Evolutionary conservation across 1,140 invertebrate species (phyloP).

Genomic region (Geopemphigus sp.): DNA sequence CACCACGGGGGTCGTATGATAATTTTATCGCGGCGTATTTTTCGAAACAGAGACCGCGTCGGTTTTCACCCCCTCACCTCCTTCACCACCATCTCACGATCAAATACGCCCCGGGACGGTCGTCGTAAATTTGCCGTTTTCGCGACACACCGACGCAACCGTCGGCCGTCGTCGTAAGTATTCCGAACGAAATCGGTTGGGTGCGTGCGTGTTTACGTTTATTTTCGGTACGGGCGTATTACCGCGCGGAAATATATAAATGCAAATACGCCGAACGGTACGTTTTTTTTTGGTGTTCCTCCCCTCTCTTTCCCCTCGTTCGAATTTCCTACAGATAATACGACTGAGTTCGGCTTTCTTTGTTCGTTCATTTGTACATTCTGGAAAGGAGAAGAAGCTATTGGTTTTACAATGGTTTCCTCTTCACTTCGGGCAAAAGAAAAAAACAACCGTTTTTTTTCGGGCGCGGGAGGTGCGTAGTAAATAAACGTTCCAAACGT

Average conservation of each 20-base stretch:
- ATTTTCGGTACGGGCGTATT: neutral
- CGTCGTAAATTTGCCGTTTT: neutral
- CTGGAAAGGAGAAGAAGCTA: neutral
- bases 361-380: neutral
- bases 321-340: neutral
- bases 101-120: too few relatives aligned
- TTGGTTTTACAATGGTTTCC: neutral
- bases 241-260: too few relatives aligned
- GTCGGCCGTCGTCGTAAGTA: neutral
- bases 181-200: neutral
- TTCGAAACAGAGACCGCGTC: neutral
- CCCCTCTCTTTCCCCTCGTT: too few relatives aligned
- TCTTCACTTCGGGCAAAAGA: too few relatives aligned
- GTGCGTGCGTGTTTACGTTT: neutral
- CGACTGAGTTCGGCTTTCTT: neutral
- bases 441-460: neutral
- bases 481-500: too few relatives aligned
- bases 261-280: neutral
- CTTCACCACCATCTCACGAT: too few relatives aligned
- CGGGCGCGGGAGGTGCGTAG: too few relatives aligned
- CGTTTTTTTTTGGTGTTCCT: neutral
- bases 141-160: neutral
- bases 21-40: conserved; percentile 8
- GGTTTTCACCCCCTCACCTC: too few relatives aligned
- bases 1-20: too few relatives aligned